A percentile compares a stretch with the other conserved stretches of the same genome.
Evolutionary conservation across 2,888 invertebrate species (phyloP).

Genomic region (Balanococcus diminutus): DNA sequence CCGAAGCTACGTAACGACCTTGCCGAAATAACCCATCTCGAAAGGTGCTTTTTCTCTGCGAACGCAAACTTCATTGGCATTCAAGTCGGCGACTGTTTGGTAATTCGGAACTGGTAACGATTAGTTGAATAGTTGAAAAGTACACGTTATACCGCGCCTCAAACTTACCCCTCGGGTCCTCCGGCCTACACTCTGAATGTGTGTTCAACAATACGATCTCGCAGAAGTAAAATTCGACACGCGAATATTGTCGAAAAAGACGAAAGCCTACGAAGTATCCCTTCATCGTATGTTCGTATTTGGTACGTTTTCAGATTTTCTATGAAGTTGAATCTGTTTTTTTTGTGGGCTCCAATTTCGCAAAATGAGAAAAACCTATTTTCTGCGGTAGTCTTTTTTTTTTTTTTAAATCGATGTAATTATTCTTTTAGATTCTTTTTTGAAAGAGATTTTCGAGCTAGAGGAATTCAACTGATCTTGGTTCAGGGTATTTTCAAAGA

Average conservation of each 20-base stretch:
- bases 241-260: conserved; percentile 11
- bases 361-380: no score
- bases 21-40: not conserved
- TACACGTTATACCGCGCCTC: not conserved
- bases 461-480: no score
- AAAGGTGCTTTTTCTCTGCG: not conserved
- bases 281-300: not conserved
- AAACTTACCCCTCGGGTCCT: not conserved
- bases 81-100: conserved; percentile 14
- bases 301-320: not conserved
- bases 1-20: not conserved
- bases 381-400: no score
- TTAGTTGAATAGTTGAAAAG: conserved; percentile 31
- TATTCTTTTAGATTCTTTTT: not conserved
- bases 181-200: not conserved
- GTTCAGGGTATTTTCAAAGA: no score
- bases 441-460: no score
- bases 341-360: no score
- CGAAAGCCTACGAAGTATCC: not conserved
- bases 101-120: conserved; percentile 31
- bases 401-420: no score
- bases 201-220: not conserved
- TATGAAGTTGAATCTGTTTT: no score
- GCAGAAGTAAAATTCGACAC: not conserved
- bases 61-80: conserved; percentile 2